Conservation (phyloP, 2,888 invertebrate species). For the Aricia artaxerxes region DNA sequence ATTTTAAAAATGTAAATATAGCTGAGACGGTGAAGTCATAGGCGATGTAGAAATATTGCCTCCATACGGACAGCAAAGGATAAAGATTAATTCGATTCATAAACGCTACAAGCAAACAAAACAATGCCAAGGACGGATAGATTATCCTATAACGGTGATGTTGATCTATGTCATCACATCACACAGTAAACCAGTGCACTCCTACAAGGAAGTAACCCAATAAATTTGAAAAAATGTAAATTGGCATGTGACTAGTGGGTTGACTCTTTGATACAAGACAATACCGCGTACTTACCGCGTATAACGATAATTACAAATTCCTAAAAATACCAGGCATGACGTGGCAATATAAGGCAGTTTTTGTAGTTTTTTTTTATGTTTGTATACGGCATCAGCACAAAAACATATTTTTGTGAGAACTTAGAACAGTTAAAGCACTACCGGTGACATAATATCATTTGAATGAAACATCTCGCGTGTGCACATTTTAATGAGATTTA, state of each 20-base stretch:
- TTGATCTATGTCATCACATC: neutral
- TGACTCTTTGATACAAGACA: neutral
- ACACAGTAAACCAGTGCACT: neutral
- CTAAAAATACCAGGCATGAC: neutral
- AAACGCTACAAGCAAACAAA: constrained; percentile 28
- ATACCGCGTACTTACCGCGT: neutral
- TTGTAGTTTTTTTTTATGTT: neutral
- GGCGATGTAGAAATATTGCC: constrained; percentile 31
- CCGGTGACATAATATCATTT: constrained; percentile 21
- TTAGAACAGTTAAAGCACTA: neutral
- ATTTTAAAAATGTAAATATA: constrained; percentile 35
- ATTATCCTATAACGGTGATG: neutral
- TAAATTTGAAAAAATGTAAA: neutral
- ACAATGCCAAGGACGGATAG: constrained; percentile 16
- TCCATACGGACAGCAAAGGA: constrained; percentile 33
- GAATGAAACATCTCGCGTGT: constrained; percentile 38
- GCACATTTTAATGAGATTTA: constrained; percentile 49
- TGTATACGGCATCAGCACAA: neutral
- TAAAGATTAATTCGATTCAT: constrained; percentile 45
- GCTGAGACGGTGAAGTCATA: constrained; percentile 70
- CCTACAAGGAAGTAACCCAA: neutral
- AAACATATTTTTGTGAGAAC: neutral
- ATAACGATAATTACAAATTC: neutral
- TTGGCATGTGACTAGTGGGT: neutral
- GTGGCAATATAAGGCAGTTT: neutral